Conservation (phyloP, 1,140 invertebrate genomes). For the Tetramorium alpestre region DNA sequence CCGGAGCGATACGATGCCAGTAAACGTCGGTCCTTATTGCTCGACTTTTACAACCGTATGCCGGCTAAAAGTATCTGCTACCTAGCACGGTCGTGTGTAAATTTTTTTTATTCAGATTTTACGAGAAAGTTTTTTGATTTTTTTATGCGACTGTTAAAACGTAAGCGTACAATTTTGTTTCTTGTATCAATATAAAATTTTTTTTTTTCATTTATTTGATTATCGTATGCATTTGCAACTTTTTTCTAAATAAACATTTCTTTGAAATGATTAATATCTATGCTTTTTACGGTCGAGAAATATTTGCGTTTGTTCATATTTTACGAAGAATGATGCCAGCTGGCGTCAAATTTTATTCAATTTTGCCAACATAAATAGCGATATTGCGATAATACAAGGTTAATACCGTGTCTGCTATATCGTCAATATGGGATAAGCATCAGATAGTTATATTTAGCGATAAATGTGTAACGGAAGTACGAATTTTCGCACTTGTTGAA, state of each 20-base stretch:
- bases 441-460: not conserved
- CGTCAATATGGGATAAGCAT: not conserved
- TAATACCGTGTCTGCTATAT: not conserved
- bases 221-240: not conserved
- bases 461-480: not conserved
- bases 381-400: not conserved
- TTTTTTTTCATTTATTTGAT: not conserved
- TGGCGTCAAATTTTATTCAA: not conserved
- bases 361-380: not conserved
- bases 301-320: not conserved
- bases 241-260: not conserved
- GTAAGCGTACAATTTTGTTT: not conserved
- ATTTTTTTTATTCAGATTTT: not conserved
- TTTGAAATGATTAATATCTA: not conserved
- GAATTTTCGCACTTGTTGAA: not conserved
- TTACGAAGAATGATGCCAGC: not conserved
- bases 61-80: not conserved
- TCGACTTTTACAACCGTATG: slow-evolving; percentile 20
- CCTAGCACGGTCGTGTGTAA: not conserved
- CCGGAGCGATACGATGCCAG: not conserved
- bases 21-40: not conserved
- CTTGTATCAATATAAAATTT: not conserved
- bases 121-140: not conserved
- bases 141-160: not conserved
- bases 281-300: not conserved